A percentile compares a stretch with the other conserved stretches of the same genome.
These are phyloP conservation scores for Heptranchias perlo DNA, from an alignment of 2,113 vertebrate genomes.

Conservation along the genomic window DNA sequence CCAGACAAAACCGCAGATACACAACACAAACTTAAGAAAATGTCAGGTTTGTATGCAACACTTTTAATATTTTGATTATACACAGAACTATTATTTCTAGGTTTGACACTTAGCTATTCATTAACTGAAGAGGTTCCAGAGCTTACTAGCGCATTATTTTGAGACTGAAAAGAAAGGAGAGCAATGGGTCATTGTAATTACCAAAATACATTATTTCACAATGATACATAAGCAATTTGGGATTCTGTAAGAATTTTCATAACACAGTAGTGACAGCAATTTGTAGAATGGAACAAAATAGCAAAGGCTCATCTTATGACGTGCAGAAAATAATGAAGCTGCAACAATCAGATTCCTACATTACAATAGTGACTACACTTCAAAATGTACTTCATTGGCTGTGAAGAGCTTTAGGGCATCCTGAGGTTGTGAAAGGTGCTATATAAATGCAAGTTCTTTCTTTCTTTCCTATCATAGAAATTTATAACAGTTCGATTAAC, in stretches of 20 bases:
- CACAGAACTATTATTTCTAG: not conserved
- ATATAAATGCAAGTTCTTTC: not conserved
- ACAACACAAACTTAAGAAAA: not conserved
- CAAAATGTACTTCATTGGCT: no score
- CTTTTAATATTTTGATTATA: not conserved
- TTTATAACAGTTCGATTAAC: not conserved
- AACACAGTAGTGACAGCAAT: not conserved
- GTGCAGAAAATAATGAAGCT: not conserved
- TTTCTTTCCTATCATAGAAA: not conserved
- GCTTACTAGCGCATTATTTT: not conserved
- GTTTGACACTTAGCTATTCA: not conserved
- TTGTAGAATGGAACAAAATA: not conserved
- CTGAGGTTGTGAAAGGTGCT: not conserved
- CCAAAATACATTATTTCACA: not conserved
- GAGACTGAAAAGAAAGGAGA: not conserved
- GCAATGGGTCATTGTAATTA: not conserved
- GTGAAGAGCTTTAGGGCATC: not conserved
- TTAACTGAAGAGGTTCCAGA: not conserved
- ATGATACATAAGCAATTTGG: not conserved
- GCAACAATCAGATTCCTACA: not conserved
- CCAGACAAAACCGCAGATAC: not conserved
- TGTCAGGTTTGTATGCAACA: not conserved
- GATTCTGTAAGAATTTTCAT: not conserved
- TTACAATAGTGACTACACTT: not conserved
- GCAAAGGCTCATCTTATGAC: not conserved